Conservation (phyloP, 2,113 vertebrate genomes). For the Eurypyga helias region DNA sequence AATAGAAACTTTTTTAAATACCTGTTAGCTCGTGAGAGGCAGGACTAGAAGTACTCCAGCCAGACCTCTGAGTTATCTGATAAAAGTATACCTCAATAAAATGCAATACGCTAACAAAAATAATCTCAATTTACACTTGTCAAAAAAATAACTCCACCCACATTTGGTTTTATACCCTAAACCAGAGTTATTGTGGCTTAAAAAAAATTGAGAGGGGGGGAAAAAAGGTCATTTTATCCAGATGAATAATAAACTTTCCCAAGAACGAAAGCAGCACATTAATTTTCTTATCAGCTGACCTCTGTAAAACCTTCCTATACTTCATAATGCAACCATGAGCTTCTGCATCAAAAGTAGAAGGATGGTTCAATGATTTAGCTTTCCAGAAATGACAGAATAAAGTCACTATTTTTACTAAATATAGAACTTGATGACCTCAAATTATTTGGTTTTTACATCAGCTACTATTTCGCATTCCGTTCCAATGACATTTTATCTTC, state of each 20-base stretch:
- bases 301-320: background rate
- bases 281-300: background rate
- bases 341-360: background rate
- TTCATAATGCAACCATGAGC: background rate
- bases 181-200: background rate
- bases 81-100: background rate
- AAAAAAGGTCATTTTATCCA: background rate
- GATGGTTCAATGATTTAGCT: background rate
- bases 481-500: background rate
- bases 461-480: background rate
- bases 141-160: background rate
- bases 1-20: background rate
- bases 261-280: background rate
- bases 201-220: background rate
- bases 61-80: background rate
- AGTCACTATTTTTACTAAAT: background rate
- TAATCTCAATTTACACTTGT: fast-evolving
- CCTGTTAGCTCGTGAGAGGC: background rate
- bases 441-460: background rate
- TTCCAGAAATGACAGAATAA: background rate
- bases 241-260: background rate
- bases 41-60: background rate
- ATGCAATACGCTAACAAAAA: background rate
- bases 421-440: background rate
- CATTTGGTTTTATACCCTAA: background rate